Evolutionary conservation across 1,140 invertebrate species (phyloP).

Genomic region (Euura saliciscinereae): DNA sequence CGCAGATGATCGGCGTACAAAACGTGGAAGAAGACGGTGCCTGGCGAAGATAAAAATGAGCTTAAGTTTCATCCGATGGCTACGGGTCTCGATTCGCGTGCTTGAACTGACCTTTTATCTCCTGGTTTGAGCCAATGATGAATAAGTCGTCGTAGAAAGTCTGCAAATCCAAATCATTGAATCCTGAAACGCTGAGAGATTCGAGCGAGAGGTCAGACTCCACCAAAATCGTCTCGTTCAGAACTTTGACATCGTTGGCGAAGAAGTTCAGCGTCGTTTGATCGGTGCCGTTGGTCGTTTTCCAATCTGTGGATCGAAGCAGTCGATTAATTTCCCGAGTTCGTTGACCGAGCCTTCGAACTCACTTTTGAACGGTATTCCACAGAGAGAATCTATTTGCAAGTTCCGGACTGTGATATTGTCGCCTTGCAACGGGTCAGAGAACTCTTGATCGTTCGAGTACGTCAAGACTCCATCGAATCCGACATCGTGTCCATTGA

Average conservation of each 20-base stretch:
- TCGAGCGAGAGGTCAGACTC: slow-evolving; percentile 24
- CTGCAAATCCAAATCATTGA: slow-evolving; percentile 29
- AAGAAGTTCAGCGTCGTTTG: slow-evolving; percentile 15
- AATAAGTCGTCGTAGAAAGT: slow-evolving; percentile 33
- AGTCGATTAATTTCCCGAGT: background rate
- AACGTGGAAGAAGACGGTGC: slow-evolving; percentile 33
- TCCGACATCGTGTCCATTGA: slow-evolving; percentile 26
- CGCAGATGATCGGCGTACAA: slow-evolving; percentile 31
- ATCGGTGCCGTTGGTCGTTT: slow-evolving; percentile 18
- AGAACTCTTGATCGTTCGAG: slow-evolving; percentile 19
- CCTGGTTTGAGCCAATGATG: slow-evolving; percentile 28
- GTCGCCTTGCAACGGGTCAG: slow-evolving; percentile 12
- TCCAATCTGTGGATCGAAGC: slow-evolving; percentile 34
- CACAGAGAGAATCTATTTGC: slow-evolving; percentile 38
- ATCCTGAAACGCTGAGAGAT: slow-evolving; percentile 20
- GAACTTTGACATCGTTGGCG: slow-evolving; percentile 19
- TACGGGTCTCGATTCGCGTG: background rate
- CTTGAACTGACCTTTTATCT: slow-evolving; percentile 33
- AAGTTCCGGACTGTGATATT: slow-evolving; percentile 28
- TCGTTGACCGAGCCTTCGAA: background rate
- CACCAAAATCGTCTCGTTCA: slow-evolving; percentile 31
- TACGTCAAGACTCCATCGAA: slow-evolving; percentile 8
- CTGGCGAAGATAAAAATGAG: slow-evolving; percentile 26
- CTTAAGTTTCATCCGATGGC: background rate
- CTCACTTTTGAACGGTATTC: slow-evolving; percentile 29